Conservation (phyloP, 2,797 vertebrate species). For the Pampus argenteus region DNA sequence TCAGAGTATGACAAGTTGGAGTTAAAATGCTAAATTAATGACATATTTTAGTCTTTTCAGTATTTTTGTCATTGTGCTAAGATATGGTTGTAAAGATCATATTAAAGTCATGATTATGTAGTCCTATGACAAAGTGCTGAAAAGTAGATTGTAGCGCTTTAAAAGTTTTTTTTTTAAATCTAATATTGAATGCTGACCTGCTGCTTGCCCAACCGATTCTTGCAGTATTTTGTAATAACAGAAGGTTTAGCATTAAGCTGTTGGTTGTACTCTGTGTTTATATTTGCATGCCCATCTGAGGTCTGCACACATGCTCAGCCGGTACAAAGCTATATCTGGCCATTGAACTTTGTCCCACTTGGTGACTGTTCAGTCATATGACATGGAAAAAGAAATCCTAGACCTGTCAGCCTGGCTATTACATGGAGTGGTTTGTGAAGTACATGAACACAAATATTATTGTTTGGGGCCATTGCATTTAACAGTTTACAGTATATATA, state of each 20-base stretch:
- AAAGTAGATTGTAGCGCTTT: neutral
- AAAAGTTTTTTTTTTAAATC: constrained; percentile 2
- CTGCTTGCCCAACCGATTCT: neutral
- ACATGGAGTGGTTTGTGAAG: constrained; percentile 43
- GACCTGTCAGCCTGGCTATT: constrained; percentile 31
- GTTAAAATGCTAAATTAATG: neutral
- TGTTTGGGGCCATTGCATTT: constrained; percentile 6
- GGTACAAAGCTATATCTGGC: constrained; percentile 81
- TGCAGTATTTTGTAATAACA: neutral
- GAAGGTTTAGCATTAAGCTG: constrained; percentile 1
- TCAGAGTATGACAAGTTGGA: neutral
- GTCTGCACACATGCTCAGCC: constrained; percentile 64
- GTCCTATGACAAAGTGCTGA: neutral
- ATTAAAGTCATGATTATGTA: neutral
- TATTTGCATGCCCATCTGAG: constrained; percentile 72
- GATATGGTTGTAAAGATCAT: neutral
- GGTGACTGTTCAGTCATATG: constrained; percentile 80
- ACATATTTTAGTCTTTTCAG: neutral
- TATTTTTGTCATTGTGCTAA: neutral
- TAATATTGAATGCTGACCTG: constrained; percentile 6
- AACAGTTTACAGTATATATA: neutral
- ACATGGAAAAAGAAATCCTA: constrained; percentile 86
- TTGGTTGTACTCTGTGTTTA: constrained; percentile 74
- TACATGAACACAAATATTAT: constrained; percentile 36
- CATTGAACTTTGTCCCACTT: constrained; percentile 87